Evolutionary conservation across 2,113 vertebrate genomes (phyloP).

Genomic region (Oryzias melastigma): DNA sequence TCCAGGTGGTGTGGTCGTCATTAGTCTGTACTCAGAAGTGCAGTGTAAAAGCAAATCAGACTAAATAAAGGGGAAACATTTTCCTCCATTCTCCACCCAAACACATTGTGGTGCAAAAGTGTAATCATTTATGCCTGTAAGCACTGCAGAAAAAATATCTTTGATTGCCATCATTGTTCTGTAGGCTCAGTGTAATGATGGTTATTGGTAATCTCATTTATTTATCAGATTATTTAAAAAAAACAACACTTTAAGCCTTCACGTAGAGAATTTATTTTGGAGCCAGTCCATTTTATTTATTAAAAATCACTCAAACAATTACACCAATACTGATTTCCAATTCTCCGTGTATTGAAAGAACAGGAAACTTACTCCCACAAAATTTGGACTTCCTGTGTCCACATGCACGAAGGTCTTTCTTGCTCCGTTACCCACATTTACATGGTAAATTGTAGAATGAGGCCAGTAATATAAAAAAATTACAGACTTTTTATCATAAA

Average conservation of each 20-base stretch:
- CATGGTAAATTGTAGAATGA: not conserved
- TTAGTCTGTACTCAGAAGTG: too few relatives aligned
- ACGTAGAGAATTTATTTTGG: not conserved
- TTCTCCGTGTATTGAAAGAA: not conserved
- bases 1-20: too few relatives aligned
- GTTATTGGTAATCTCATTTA: not conserved
- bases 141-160: not conserved
- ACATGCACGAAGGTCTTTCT: not conserved
- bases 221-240: not conserved
- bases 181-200: not conserved
- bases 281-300: conserved; percentile 12
- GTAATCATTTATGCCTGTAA: too few relatives aligned
- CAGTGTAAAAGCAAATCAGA: too few relatives aligned
- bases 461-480: not conserved
- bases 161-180: not conserved
- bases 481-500: conserved; percentile 4
- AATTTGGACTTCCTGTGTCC: too few relatives aligned
- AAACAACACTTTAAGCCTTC: not conserved
- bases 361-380: not conserved
- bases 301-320: conserved; percentile 12
- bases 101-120: too few relatives aligned
- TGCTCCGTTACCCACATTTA: not conserved
- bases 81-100: too few relatives aligned
- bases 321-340: conserved; percentile 7
- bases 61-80: too few relatives aligned